Conservation (phyloP, 2,113 vertebrate genomes). For the Amblyopsis rosae region DNA sequence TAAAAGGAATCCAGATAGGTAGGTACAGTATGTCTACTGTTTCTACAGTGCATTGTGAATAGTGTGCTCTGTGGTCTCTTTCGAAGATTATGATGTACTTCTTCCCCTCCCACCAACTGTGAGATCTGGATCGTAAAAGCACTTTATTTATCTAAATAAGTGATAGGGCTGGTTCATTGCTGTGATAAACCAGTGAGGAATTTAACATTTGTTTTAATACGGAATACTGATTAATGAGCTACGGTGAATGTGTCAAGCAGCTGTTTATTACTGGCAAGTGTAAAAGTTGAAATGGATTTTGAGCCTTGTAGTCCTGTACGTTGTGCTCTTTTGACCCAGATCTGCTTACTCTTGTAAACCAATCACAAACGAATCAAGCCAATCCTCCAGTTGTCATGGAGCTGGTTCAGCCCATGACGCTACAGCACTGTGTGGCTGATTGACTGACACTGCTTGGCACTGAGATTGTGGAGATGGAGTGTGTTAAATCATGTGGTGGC, state of each 20-base stretch:
- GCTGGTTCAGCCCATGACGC: neutral
- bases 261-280: slow-evolving; percentile 5
- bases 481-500: slow-evolving; percentile 42
- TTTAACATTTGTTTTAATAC: too few species aligned
- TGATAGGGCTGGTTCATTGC: slow-evolving; percentile 1
- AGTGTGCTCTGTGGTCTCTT: slow-evolving; percentile 58
- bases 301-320: neutral
- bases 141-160: slow-evolving; percentile 52
- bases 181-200: neutral
- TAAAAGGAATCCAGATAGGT: neutral
- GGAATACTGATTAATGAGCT: too few species aligned
- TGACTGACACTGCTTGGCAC: slow-evolving; percentile 31
- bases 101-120: slow-evolving; percentile 34
- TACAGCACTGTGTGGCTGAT: slow-evolving; percentile 35
- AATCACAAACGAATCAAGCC: slow-evolving; percentile 52
- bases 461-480: slow-evolving; percentile 34
- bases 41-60: slow-evolving; percentile 10
- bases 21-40: neutral
- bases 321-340: slow-evolving; percentile 60
- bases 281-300: slow-evolving; percentile 27
- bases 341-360: slow-evolving; percentile 45
- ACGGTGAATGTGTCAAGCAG: too few species aligned
- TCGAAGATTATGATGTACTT: slow-evolving; percentile 46
- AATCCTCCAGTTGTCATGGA: slow-evolving; percentile 16
- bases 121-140: slow-evolving; percentile 62